Evolutionary conservation across 2,797 vertebrate species (phyloP).

Genomic region (Monodelphis domestica): DNA sequence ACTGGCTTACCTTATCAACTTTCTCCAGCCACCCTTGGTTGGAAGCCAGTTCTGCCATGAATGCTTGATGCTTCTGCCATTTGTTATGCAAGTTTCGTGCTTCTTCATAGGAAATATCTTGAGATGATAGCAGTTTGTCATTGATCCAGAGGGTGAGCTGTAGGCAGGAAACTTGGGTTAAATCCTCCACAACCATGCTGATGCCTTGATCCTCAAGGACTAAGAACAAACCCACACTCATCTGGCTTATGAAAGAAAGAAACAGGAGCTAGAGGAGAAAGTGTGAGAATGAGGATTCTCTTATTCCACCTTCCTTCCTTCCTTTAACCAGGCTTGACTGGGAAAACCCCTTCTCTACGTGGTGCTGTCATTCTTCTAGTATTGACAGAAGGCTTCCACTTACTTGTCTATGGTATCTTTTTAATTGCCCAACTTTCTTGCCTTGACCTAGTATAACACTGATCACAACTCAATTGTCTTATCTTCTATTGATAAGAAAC

Average conservation of each 20-base stretch:
- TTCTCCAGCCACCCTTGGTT: slow-evolving; percentile 94
- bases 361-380: background rate
- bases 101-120: slow-evolving; percentile 94
- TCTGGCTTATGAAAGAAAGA: background rate
- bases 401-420: background rate
- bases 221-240: background rate
- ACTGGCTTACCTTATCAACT: slow-evolving; percentile 87
- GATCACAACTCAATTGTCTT: background rate
- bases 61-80: slow-evolving; percentile 97
- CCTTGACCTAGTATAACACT: background rate
- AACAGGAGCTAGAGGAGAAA: background rate
- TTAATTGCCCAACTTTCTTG: background rate
- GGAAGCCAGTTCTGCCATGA: slow-evolving; percentile 95
- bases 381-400: background rate
- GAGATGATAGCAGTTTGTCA: slow-evolving; percentile 97
- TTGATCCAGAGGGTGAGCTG: slow-evolving; percentile 97
- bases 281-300: background rate
- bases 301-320: background rate
- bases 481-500: background rate
- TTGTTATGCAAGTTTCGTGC: slow-evolving; percentile 94
- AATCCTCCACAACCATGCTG: background rate
- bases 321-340: background rate
- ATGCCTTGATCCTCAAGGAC: background rate
- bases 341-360: background rate
- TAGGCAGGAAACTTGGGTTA: slow-evolving; percentile 20